Base-by-base conservation (phyloP, 2,797 vertebrate genomes). In the Neostethus bicornis region DNA sequence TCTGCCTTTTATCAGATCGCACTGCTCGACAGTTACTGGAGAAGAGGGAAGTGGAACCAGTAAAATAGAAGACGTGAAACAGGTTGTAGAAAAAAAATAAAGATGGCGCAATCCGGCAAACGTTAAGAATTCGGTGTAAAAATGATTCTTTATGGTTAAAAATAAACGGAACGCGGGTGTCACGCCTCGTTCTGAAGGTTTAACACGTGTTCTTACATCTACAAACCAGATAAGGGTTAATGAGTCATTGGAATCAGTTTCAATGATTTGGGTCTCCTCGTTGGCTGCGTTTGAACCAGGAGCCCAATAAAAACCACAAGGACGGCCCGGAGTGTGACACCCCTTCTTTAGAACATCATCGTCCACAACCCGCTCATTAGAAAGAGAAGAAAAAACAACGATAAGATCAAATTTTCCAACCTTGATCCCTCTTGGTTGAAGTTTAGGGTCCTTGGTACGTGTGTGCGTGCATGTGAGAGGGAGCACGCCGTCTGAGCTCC, bases 381-480 rank as follows among this genome's bases (percentile, higher is more conserved):
- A 34, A 34, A 4, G 34, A 14, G 34, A 1, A 32, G 10, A 13
- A 29, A 29, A 4, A 31, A 31, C n/a, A 66, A 58, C 13, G 52
- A 25, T 65, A 57, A 2, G 20, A 39, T 29, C 14, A 26, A 11
- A 34, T 24, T 43, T 35, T 20, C 32, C 19, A 64, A 24, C 34
- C 4, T 17, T 34, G 12, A 5, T 17, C 23, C 7, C 13, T 41
- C 25, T 31, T 21, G 65, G 73, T 19, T 11, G 0, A 69, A 35
- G 51, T 37, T 26, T 5, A 37, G 56, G 31, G 47, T 62, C 23
- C 72, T 83, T 75, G 7, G 47, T 85, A 89, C 84, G 86, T 87
- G 77, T 1, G 29, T 25, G 42, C 59, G 72, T 46, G 25, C 50
- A 47, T 69, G 67, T 63, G 56, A 61, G 75, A 57, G 39, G 57